Base-by-base conservation (phyloP, 2,888 invertebrate genomes). In the Lysandra bellargus region DNA sequence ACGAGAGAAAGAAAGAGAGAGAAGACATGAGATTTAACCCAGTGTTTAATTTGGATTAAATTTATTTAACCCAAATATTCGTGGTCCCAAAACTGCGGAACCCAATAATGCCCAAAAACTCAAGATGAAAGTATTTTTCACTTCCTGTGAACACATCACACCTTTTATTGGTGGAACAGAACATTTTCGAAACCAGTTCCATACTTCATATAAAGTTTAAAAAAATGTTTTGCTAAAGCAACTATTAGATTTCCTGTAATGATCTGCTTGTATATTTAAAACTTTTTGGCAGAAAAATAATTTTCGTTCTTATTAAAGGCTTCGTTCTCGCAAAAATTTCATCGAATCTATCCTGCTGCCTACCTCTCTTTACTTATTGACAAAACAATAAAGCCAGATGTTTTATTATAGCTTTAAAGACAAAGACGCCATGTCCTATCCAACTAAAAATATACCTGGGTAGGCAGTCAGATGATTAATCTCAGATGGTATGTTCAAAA, bases 141-240 rank as follows among this genome's bases (percentile, higher is more conserved):
- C 75, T 75, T 75, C 75, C 75, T 5, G 23, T 12, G 44, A 30
- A 49, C 30, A 53, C 44, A 75, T 75, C 5, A 49, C 69, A 69
- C 33, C 30, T 49, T 75, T 75, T 75, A 75, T 75, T 75, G 17
- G 12, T 49, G 44, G 30, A 49, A 49, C 49, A 75, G 75, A 23
- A 75, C 23, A 75, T 49, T 23, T 44, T 75, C 23, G n/a, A n/a
- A 74, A 74, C 74, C 74, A 40, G 74, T 74, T 74, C 44, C 23
- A 49, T 44, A 49, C 23, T 74, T 4, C 74, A 74, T 44, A 9
- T 44, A 44, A 44, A 44, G 44, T 44, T 44, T 44, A 2, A 49
- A 49, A 44, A 49, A 9, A 49, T 49, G 12, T 49, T 49, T 49
- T 49, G 12, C 2, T 49, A 49, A 9, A 49, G 49, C 49, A 49